A percentile compares a stretch with the other conserved stretches of the same genome.
These are phyloP conservation scores for Zoanthus sansibaricus DNA, from an alignment of 92 coral and sea anemone genomes.

Conservation along the genomic window DNA sequence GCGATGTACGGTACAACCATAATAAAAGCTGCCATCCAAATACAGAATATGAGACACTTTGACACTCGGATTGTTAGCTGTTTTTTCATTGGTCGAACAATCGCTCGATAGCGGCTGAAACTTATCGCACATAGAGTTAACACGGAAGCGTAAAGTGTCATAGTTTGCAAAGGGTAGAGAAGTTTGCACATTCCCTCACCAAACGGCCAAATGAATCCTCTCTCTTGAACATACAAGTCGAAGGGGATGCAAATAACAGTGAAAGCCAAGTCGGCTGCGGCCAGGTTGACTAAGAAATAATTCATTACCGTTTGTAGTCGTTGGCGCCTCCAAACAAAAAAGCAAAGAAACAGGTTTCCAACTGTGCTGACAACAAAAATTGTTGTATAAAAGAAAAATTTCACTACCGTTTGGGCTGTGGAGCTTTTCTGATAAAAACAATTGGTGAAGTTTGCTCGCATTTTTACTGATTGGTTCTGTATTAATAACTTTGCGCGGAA, in stretches of 20 bases:
- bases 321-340: constrained; percentile 77
- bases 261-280: constrained; percentile 80
- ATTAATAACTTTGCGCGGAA: neutral
- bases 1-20: constrained; percentile 72
- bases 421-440: constrained; percentile 32
- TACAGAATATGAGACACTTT: constrained; percentile 57
- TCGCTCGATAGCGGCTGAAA: constrained; percentile 79
- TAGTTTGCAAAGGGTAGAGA: constrained; percentile 81
- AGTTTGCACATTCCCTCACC: constrained; percentile 66
- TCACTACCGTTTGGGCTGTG: constrained; percentile 49
- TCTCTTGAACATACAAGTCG: constrained; percentile 81
- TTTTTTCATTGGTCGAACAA: constrained; percentile 77
- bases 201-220: constrained; percentile 74
- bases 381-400: constrained; percentile 64
- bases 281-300: constrained; percentile 82
- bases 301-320: constrained; percentile 85
- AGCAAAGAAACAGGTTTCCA: constrained; percentile 79
- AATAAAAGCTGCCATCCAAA: constrained; percentile 71
- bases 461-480: neutral
- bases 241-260: constrained; percentile 85
- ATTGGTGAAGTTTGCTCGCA: neutral
- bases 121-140: constrained; percentile 79
- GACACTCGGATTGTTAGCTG: constrained; percentile 71
- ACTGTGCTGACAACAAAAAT: constrained; percentile 70
- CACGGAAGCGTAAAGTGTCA: constrained; percentile 80